These are phyloP conservation scores for Apteryx mantelli DNA, from an alignment of 2,113 vertebrate genomes.

Conservation along the genomic window DNA sequence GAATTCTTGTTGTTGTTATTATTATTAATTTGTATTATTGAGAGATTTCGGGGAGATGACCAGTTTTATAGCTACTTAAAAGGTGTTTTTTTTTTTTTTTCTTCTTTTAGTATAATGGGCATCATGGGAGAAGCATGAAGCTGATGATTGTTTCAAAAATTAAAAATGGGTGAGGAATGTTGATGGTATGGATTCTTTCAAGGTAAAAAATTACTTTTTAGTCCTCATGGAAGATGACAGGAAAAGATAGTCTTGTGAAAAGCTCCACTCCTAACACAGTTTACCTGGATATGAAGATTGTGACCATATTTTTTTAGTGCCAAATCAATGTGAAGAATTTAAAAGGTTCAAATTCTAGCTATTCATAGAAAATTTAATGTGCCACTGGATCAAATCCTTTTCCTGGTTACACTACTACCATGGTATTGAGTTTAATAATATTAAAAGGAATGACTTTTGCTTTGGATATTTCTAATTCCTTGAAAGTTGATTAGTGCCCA, in stretches of 20 bases:
- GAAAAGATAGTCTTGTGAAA: background rate
- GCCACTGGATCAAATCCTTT: background rate
- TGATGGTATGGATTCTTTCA: background rate
- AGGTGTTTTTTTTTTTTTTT: background rate
- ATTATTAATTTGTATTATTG: fast-evolving
- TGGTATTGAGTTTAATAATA: background rate
- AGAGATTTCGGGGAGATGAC: fast-evolving
- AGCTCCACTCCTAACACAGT: background rate
- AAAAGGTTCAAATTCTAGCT: background rate
- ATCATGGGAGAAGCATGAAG: background rate
- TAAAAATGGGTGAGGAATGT: background rate
- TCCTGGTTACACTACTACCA: background rate
- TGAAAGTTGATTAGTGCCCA: background rate
- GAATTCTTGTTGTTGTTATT: background rate
- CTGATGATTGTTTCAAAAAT: background rate
- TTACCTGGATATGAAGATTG: background rate
- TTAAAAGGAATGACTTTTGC: background rate
- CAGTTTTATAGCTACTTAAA: background rate
- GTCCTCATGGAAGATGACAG: background rate
- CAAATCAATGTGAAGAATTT: background rate
- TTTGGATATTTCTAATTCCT: background rate
- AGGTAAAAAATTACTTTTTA: background rate
- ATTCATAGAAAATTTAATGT: background rate
- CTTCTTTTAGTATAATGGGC: fast-evolving
- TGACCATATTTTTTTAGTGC: background rate